These are phyloP conservation scores for Benitochromis conjunctus DNA, from an alignment of 2,113 vertebrate genomes.

Conservation along the genomic window DNA sequence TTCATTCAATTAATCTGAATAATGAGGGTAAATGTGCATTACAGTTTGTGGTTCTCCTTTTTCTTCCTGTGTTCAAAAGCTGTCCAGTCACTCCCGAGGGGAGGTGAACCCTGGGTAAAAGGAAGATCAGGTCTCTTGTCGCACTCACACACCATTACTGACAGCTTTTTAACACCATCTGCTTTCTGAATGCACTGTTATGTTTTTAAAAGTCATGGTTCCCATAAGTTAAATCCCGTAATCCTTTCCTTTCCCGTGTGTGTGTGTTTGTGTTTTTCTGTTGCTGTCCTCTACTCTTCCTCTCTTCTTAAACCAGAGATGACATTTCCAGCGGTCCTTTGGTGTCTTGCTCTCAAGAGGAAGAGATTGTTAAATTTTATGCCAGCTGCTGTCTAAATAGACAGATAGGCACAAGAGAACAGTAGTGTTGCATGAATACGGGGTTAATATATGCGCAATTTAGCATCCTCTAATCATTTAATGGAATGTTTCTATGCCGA, in stretches of 20 bases:
- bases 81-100: background rate
- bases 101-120: background rate
- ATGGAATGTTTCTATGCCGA: background rate
- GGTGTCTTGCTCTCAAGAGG: background rate
- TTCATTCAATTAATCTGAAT: background rate
- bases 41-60: background rate
- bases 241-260: background rate
- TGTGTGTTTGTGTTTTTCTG: background rate
- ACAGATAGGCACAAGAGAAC: background rate
- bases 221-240: conserved; percentile 13
- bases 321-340: conserved; percentile 16
- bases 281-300: background rate
- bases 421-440: background rate
- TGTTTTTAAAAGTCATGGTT: background rate
- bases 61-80: background rate
- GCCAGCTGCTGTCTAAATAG: background rate
- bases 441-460: conserved; percentile 2
- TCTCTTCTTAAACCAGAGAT: conserved; percentile 8
- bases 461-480: background rate
- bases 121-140: conserved; percentile 21
- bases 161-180: conserved; percentile 33
- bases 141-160: conserved; percentile 8
- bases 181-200: background rate
- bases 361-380: conserved; percentile 42
- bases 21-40: background rate